Conservation (phyloP, 2,888 invertebrate species). For the Melanchra persicariae region DNA sequence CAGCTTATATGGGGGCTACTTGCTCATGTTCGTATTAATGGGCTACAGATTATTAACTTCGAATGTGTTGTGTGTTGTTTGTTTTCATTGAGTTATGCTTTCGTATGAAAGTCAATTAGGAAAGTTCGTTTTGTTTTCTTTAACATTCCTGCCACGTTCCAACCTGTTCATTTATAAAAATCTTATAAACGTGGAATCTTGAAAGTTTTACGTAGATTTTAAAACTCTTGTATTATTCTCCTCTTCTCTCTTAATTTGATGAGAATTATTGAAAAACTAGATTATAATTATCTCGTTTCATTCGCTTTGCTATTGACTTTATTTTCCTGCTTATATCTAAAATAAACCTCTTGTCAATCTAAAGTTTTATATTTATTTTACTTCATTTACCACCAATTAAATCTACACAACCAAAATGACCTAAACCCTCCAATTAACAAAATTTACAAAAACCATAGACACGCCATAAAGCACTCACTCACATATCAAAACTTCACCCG, state of each 20-base stretch:
- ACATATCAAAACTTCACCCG: slow-evolving; percentile 46
- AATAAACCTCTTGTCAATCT: no score
- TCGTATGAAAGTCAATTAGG: slow-evolving; percentile 1
- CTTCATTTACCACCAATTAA: neutral
- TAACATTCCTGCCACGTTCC: neutral
- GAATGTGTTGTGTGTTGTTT: slow-evolving; percentile 11
- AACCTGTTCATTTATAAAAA: neutral
- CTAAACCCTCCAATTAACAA: neutral
- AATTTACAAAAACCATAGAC: neutral
- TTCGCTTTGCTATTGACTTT: neutral
- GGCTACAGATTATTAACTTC: slow-evolving; percentile 15
- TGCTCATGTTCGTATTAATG: slow-evolving; percentile 42
- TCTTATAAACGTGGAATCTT: neutral
- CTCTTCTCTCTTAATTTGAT: neutral
- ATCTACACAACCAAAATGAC: neutral
- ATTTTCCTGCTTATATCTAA: neutral
- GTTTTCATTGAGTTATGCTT: slow-evolving; percentile 16
- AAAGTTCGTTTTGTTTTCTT: neutral
- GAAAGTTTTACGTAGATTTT: neutral
- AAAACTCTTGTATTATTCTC: neutral
- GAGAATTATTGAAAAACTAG: fast-evolving
- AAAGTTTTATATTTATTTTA: no score
- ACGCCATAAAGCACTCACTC: slow-evolving; percentile 33
- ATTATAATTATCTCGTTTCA: neutral
- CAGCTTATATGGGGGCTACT: slow-evolving; percentile 12